phyloP scores from a whole-genome alignment of 2,888 invertebrate species.

The Pseudococcus jackbeardsleyi region DNA sequence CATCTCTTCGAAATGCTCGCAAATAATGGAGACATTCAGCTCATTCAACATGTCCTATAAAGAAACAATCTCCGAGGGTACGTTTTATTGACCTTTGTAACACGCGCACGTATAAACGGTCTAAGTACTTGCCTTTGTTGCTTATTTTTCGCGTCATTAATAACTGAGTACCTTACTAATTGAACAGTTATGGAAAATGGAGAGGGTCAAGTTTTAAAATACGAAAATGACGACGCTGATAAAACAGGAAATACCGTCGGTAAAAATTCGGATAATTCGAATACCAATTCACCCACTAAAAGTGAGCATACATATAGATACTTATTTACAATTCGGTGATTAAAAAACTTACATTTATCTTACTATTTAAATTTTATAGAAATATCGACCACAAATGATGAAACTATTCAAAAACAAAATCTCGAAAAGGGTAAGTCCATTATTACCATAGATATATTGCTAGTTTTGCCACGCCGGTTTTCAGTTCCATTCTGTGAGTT shows the following conservation, averaged over 20 bases:
- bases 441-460: no score
- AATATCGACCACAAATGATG: neutral
- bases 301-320: neutral
- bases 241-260: neutral
- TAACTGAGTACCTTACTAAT: no score
- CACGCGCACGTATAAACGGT: no score
- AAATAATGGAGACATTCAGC: constrained; percentile 25
- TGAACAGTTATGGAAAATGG: neutral
- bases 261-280: neutral
- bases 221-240: neutral
- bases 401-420: neutral
- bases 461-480: no score
- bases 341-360: neutral
- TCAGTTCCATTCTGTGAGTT: no score
- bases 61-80: constrained; percentile 10
- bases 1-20: neutral
- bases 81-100: neutral
- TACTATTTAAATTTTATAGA: neutral
- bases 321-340: neutral
- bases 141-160: neutral
- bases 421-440: neutral
- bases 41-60: neutral
- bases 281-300: neutral
- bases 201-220: neutral
- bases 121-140: no score